phyloP scores from a whole-genome alignment of 2,113 vertebrate genomes.

The Hemichromis elongatus region DNA sequence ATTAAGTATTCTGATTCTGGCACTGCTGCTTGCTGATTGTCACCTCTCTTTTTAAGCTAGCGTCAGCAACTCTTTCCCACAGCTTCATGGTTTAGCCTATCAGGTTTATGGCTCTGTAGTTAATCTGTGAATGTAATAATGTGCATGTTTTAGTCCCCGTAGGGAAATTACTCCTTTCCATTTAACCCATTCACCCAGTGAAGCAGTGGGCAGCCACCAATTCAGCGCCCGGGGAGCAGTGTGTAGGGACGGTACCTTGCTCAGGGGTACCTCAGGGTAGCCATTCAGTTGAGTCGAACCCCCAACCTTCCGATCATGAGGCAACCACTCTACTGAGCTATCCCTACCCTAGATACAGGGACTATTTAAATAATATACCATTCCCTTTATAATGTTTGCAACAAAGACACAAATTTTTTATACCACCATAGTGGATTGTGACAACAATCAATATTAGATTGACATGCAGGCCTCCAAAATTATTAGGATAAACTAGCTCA shows the following conservation, averaged over 20 bases:
- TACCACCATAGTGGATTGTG: background rate
- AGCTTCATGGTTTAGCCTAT: background rate
- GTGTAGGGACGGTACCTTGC: too few relatives aligned
- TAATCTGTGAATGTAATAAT: too few relatives aligned
- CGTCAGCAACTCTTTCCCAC: rapidly evolving
- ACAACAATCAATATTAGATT: background rate
- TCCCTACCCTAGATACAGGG: background rate
- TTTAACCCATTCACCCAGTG: too few relatives aligned
- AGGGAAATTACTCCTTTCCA: too few relatives aligned
- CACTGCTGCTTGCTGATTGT: background rate
- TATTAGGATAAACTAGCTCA: background rate
- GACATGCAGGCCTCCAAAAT: background rate
- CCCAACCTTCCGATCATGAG: too few relatives aligned
- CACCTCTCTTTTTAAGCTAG: background rate
- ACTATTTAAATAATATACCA: background rate
- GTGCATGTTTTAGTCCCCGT: too few relatives aligned
- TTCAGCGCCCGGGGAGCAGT: too few relatives aligned
- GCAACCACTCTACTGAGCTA: too few relatives aligned
- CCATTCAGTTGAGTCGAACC: too few relatives aligned
- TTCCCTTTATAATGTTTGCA: background rate
- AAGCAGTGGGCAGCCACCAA: too few relatives aligned
- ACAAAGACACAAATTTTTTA: background rate
- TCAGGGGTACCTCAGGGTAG: too few relatives aligned
- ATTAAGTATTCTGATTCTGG: background rate
- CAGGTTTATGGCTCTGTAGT: background rate